Base-by-base conservation (phyloP, 2,113 vertebrate species). In the Muntiacus reevesi region DNA sequence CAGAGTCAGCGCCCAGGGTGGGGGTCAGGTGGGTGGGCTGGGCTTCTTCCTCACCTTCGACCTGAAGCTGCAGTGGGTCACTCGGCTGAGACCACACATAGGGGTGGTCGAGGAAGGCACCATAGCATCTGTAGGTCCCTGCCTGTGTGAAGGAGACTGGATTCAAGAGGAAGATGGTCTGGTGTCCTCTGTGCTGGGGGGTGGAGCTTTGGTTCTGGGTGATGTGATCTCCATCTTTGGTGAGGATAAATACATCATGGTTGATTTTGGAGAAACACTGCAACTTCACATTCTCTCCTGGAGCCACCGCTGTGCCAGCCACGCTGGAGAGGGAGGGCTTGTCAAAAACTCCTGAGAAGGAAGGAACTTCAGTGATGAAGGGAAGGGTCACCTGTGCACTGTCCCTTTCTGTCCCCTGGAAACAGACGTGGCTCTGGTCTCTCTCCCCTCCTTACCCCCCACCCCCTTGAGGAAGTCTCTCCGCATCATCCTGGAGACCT, bases 181-280 rank as follows among this genome's bases (percentile, higher is more conserved):
- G 60, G 7, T 0, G 0, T 0, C 5, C 10, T 2, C 2, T 0
- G 3, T 7, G n/a, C 43, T 60, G 14, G 2, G 6, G 2, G 4
- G 0, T 2, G 2, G 33, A n/a, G 10, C 2, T 52, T 71, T 14
- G 33, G 7, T 50, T 83, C 33, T 88, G 54, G 17, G 5, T 19
- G 52, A 4, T 13, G 7, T 2, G 27, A 83, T 19, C 3, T 25
- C 17, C 27, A 2, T 87, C 76, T 71, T 83, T 27, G n/a, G 7
- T 59, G 76, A 96, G 62, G 50, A 93, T 21, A 76, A 93, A 87
- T 7, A 16, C 0, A 0, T 59, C 11, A 83, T 60, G 30, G 13
- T 4, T 27, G 1, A 60, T 0, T 2, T 5, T 74, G 12, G 85
- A 88, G 60, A 43, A n/a, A 87, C 85, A 93, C 3, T 8, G 50